Percentiles rank a stretch among this genome's conserved stretches.
phyloP scores from a whole-genome alignment of 2,888 invertebrate genomes.

The Ennomos quercinarius region DNA sequence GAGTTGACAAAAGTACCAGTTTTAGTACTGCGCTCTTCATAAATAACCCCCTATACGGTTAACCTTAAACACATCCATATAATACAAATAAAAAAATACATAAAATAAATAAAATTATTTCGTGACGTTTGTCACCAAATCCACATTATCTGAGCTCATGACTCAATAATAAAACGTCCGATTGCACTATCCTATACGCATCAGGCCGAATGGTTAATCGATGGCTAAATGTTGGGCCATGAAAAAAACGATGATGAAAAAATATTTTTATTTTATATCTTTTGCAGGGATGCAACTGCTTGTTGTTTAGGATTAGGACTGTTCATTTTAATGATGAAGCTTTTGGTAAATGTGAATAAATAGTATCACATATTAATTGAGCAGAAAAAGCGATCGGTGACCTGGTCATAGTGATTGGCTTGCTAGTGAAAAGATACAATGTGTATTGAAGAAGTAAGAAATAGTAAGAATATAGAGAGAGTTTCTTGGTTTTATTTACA shows the following conservation, averaged over 20 bases:
- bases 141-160: slow-evolving; percentile 20
- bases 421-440: too few relatives aligned
- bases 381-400: neutral
- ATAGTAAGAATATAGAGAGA: too few relatives aligned
- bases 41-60: neutral
- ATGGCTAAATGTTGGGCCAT: slow-evolving; percentile 36
- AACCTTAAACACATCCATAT: neutral
- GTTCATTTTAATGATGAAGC: too few relatives aligned
- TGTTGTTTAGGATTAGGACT: too few relatives aligned
- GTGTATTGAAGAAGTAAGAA: too few relatives aligned
- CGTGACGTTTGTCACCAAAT: slow-evolving; percentile 19
- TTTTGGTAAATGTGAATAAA: too few relatives aligned
- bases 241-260: slow-evolving; percentile 29
- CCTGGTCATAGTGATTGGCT: neutral
- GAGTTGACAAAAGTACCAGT: too few relatives aligned
- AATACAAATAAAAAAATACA: neutral
- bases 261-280: too few relatives aligned
- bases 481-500: too few relatives aligned
- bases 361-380: too few relatives aligned
- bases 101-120: slow-evolving; percentile 4
- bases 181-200: slow-evolving; percentile 40
- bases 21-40: too few relatives aligned
- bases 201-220: slow-evolving; percentile 39
- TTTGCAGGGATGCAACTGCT: too few relatives aligned
- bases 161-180: slow-evolving; percentile 30